phyloP scores from a whole-genome alignment of 2,888 invertebrate genomes.

The Aplocera efformata region DNA sequence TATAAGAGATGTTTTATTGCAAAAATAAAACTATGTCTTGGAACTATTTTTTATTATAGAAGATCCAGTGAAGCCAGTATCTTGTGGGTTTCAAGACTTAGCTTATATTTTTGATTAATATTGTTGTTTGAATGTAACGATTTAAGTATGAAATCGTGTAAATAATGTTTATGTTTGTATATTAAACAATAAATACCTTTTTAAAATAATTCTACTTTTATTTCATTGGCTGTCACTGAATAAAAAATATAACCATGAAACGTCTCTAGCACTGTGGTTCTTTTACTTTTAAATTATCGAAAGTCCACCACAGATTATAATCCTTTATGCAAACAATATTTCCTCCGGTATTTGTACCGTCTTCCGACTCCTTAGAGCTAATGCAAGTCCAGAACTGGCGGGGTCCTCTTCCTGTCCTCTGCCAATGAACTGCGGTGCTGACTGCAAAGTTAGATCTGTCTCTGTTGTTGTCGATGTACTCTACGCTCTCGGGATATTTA shows the following conservation, averaged over 20 bases:
- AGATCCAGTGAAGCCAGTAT: slow-evolving; percentile 49
- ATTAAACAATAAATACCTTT: slow-evolving; percentile 47
- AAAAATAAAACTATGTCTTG: slow-evolving; percentile 28
- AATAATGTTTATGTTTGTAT: slow-evolving; percentile 67
- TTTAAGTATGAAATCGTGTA: slow-evolving; percentile 55
- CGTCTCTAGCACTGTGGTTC: slow-evolving; percentile 50
- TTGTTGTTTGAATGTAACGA: slow-evolving; percentile 38
- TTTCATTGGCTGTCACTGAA: slow-evolving; percentile 1
- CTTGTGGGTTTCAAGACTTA: slow-evolving; percentile 36
- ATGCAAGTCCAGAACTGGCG: slow-evolving; percentile 51
- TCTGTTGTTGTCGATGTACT: slow-evolving; percentile 41
- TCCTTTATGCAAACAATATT: slow-evolving; percentile 45
- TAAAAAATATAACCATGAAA: no score
- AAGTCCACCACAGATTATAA: slow-evolving; percentile 48
- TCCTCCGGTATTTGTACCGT: slow-evolving; percentile 33
- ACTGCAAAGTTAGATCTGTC: slow-evolving; percentile 52
- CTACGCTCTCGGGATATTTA: slow-evolving; percentile 37
- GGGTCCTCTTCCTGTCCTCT: slow-evolving; percentile 29
- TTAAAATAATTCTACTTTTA: slow-evolving; percentile 3
- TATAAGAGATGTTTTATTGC: slow-evolving; percentile 27
- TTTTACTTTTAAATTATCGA: slow-evolving; percentile 54
- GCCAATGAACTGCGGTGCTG: slow-evolving; percentile 52
- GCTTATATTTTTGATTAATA: slow-evolving; percentile 35
- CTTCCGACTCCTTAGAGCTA: slow-evolving; percentile 40
- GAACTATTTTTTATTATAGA: slow-evolving; percentile 22